Conservation (phyloP, 2,797 vertebrate genomes). For the Arrhamphus sclerolepis region DNA sequence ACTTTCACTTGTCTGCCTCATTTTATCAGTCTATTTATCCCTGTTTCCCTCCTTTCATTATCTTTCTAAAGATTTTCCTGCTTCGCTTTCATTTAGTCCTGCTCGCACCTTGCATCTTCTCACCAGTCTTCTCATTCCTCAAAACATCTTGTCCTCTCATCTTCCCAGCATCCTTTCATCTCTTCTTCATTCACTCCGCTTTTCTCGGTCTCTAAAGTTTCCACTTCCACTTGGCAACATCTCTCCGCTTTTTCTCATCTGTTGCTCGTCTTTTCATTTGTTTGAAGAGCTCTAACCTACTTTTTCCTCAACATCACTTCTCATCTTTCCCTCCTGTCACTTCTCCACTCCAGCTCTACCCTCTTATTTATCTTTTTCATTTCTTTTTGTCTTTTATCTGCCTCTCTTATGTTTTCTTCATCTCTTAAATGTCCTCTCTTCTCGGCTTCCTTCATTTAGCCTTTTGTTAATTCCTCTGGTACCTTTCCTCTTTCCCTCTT, state of each 20-base stretch:
- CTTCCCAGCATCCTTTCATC: conserved; percentile 8
- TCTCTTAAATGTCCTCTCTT: neutral
- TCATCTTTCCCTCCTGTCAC: neutral
- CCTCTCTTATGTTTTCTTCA: neutral
- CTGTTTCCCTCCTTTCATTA: neutral
- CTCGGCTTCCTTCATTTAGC: no score
- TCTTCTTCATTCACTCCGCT: neutral
- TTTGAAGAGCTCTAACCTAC: conserved; percentile 12
- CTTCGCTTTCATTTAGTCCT: neutral
- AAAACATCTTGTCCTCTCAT: conserved; percentile 1
- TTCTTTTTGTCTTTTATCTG: neutral
- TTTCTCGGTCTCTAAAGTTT: neutral
- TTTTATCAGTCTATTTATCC: neutral
- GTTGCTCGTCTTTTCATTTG: neutral
- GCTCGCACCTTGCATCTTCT: neutral
- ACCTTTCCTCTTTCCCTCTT: neutral
- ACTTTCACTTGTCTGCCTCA: neutral
- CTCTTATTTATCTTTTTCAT: neutral
- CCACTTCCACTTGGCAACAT: neutral
- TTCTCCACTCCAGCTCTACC: neutral
- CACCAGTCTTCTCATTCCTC: neutral
- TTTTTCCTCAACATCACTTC: conserved; percentile 2
- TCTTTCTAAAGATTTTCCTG: neutral
- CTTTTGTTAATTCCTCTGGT: neutral
- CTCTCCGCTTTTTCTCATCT: neutral